A percentile compares a stretch with the other conserved stretches of the same genome.
phyloP scores from a whole-genome alignment of 2,113 vertebrate genomes.

The Petromus typicus region DNA sequence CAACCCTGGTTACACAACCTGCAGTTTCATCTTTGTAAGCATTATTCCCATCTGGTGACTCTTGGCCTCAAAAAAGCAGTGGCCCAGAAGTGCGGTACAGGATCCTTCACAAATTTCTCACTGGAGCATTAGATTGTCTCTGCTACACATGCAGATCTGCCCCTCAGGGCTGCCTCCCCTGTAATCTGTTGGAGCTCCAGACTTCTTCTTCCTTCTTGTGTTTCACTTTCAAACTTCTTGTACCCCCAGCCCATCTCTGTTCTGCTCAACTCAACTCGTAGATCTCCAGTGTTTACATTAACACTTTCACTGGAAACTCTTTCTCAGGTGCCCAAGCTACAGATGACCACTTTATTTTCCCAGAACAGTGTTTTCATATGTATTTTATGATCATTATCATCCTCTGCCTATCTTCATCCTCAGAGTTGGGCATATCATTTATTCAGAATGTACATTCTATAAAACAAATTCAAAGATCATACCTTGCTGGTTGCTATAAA shows the following conservation, averaged over 20 bases:
- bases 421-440: not conserved
- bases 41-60: not conserved
- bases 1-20: not conserved
- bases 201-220: not conserved
- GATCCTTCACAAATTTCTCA: not conserved
- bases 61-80: not conserved
- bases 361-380: not conserved
- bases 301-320: not conserved
- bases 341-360: not conserved
- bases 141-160: too few species aligned
- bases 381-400: not conserved
- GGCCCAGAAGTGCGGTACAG: not conserved
- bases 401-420: not conserved
- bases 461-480: not conserved
- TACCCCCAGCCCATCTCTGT: accelerated
- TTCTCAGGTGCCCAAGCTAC: not conserved
- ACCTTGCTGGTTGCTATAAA: not conserved
- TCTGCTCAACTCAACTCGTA: not conserved
- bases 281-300: not conserved
- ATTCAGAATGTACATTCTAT: not conserved
- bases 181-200: not conserved
- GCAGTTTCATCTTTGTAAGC: not conserved
- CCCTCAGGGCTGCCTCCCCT: not conserved
- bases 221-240: not conserved
- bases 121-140: not conserved